Evolutionary conservation across 2,888 invertebrate species (phyloP).

Genomic region (Boloria euphrosyne): DNA sequence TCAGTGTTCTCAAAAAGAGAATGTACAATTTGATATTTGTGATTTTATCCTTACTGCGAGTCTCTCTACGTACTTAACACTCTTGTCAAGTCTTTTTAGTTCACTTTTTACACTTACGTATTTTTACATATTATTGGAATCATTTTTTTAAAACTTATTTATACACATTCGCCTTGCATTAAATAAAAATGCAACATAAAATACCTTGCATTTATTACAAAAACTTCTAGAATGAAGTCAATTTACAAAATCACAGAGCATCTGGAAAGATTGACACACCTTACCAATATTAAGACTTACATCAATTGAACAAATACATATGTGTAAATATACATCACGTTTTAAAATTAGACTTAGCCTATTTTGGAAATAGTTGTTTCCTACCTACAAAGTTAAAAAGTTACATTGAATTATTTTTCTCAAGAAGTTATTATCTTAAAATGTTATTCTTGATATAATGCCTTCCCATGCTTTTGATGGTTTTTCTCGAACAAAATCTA

Average conservation of each 20-base stretch:
- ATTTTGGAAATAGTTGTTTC: neutral
- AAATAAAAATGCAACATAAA: conserved; percentile 12
- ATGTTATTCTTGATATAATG: conserved; percentile 46
- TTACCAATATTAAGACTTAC: conserved; percentile 20
- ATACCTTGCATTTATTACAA: conserved; percentile 32
- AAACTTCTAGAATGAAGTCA: conserved; percentile 48
- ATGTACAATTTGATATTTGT: no score
- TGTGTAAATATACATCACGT: conserved; percentile 9
- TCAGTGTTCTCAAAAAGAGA: no score
- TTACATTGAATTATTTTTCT: conserved; percentile 1
- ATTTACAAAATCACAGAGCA: conserved; percentile 47
- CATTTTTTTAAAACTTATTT: no score
- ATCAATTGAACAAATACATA: conserved; percentile 12
- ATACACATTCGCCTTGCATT: neutral
- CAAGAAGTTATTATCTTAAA: conserved; percentile 15
- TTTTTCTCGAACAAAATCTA: conserved; percentile 59
- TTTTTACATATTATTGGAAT: no score
- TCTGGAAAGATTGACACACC: conserved; percentile 22
- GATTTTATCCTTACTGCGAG: no score
- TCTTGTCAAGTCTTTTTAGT: no score
- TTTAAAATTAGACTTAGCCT: neutral
- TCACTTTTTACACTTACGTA: no score
- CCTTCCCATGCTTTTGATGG: conserved; percentile 58
- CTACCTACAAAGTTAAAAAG: conserved; percentile 6
- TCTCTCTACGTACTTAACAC: no score